Evolutionary conservation across 2,113 vertebrate genomes (phyloP), one percentile per base, ranked within the genome.

Genomic region (Malurus melanocephalus): DNA sequence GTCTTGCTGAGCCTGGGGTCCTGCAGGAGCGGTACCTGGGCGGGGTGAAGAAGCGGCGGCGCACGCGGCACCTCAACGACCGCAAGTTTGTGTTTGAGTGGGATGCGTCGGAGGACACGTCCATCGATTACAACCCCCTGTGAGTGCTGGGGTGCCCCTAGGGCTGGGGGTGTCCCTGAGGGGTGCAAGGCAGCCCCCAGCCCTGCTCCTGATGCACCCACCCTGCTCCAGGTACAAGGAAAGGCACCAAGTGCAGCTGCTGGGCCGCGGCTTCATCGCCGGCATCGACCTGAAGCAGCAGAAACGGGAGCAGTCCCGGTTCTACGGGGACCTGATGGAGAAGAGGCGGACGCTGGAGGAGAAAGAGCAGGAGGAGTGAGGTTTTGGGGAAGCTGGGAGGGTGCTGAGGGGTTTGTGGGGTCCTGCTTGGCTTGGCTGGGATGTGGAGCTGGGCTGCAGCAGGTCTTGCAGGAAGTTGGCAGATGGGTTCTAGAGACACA

Each of bases 41-140:
- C 0, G 99, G 99, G 16, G 90, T 99, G 91, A 99, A 99, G 97
- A 99, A 99, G 94, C 98, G 99, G 14, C 96, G 99, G 27, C 97
- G 99, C 46, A 99, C 99, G 8, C 98, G 99, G 48, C 99, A 99
- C 96, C 97, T 99, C 45, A 99, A 99, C 4, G 99, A 99, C 96
- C 98, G 99, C 87, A 99, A 99, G 95, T 99, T 99, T 59, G 99
- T 99, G 64, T 99, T 99, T 6, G 99, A 99, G 95, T 99, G 99
- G 99, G 99, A 99, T 1, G 99, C 99, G 0, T 99, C 99, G 0
- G 99, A 99, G 67, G 99, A 99, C 94, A 99, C 99, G 0, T 99
- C 99, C 16, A 98, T 98, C 0, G 99, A 99, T 93, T 99, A 99
- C 96, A 99, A 99, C 89, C 99, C 99, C 0, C 95, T 99, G 99